Evolutionary conservation across 2,113 vertebrate species (phyloP), one percentile per base, ranked within the genome.

Genomic region (Bubo bubo): DNA sequence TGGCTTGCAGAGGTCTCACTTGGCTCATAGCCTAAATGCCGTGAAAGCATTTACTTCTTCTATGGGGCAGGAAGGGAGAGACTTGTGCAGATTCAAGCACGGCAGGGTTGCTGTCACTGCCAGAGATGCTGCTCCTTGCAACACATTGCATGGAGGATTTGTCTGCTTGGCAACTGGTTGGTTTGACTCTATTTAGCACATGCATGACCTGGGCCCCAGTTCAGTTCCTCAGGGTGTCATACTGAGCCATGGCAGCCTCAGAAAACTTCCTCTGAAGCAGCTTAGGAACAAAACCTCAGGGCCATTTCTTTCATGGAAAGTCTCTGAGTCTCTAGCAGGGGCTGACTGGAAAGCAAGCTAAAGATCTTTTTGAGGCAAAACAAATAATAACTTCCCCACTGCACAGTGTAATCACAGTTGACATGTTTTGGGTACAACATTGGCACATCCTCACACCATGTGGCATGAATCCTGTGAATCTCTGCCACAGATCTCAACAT

Each of bases 11-110:
- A 39, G 7, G 6, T 52, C 35, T 62, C 34, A 6, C 30, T 79
- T 66, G 28, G 5, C 56, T 63, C n/a, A 10, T 19, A 75, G 18
- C 6, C 26, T 68, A 32, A 68, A 14, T 34, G 13, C 20, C 32
- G 17, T 3, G 8, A 73, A 12, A 50, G 4, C 23, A 15, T 77
- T 83, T 80, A 35, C 16, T 85, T 82, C 43, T 37, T 85, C 17
- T 26, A 0, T 26, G 18, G 19, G n/a, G 24, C 14, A 90, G 75
- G n/a, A 45, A 71, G 35, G 26, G 15, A 79, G 28, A 68, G 4
- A 19, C 4, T 37, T 9, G 2, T 30, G 14, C 5, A 43, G 5
- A 10, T 19, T 52, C 1, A 5, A 66, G 14, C 41, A 16, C 0
- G 1, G 28, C 41, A 45, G 8, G 23, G 34, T 71, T 18, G 27